phyloP scores from a whole-genome alignment of 1,140 invertebrate genomes.

The Camponotus pennsylvanicus region DNA sequence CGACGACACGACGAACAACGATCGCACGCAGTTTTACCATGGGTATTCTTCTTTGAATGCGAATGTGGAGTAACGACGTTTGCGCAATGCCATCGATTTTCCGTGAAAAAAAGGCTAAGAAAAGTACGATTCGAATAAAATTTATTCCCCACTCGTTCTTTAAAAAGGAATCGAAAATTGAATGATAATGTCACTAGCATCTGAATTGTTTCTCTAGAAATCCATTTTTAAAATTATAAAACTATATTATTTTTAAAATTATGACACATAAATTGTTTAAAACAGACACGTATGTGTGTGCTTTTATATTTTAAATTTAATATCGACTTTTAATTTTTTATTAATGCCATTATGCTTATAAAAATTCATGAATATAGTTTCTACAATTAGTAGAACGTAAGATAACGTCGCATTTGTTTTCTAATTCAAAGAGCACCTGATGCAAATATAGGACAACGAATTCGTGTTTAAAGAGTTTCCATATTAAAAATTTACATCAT shows the following conservation, averaged over 20 bases:
- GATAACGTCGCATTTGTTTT: not conserved
- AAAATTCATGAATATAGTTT: no score
- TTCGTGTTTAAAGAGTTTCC: conserved; percentile 12
- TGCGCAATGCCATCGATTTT: not conserved
- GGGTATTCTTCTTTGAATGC: not conserved
- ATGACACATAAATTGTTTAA: not conserved
- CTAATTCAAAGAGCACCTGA: not conserved
- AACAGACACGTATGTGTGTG: not conserved
- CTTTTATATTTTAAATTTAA: conserved; percentile 8
- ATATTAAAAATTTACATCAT: conserved; percentile 13
- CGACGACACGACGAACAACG: conserved; percentile 4
- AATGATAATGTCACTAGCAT: not conserved
- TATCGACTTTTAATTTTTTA: not conserved
- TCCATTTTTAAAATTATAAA: no score
- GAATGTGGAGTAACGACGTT: conserved; percentile 10
- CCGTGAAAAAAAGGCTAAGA: not conserved
- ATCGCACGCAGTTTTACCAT: not conserved
- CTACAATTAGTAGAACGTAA: no score
- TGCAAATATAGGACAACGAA: conserved; percentile 8
- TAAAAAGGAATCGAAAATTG: not conserved
- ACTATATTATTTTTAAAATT: not conserved
- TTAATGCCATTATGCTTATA: not conserved
- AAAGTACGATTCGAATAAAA: not conserved
- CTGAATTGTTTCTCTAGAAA: not conserved
- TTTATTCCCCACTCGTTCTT: not conserved